Conservation (phyloP, 2,113 vertebrate genomes). For the Triplophysa rosa region DNA sequence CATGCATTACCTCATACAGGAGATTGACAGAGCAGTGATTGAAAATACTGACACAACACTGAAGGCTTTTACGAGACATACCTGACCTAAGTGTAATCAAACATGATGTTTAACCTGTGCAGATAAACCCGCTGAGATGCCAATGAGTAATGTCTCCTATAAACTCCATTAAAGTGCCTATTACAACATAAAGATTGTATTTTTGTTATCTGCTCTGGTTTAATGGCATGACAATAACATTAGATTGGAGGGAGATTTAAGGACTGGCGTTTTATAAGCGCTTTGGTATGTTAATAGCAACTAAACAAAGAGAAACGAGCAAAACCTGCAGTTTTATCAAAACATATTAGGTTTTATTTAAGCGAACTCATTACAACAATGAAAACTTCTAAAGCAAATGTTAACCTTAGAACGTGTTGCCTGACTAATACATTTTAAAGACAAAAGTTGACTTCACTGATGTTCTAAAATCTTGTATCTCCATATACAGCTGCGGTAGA, state of each 20-base stretch:
- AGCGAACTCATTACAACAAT: too few species aligned
- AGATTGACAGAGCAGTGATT: conserved; percentile 35
- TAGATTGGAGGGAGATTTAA: neutral
- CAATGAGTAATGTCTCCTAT: neutral
- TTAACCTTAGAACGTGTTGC: too few species aligned
- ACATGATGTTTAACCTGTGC: conserved; percentile 5
- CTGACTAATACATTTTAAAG: too few species aligned
- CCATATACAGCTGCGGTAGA: too few species aligned
- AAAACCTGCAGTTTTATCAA: neutral
- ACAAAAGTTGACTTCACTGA: too few species aligned
- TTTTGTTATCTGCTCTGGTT: conserved; percentile 4
- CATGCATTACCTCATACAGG: conserved; percentile 46
- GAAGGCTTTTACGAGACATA: conserved; percentile 32
- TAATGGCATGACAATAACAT: neutral
- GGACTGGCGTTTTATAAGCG: neutral
- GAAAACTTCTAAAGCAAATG: too few species aligned
- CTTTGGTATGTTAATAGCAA: neutral
- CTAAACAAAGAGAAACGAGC: neutral
- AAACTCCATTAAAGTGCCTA: neutral
- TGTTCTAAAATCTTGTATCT: too few species aligned
- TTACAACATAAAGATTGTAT: neutral
- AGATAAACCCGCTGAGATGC: neutral
- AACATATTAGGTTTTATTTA: neutral
- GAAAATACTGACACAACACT: conserved; percentile 16
- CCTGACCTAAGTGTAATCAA: conserved; percentile 40